Conservation (phyloP, 2,888 invertebrate species). For the Orthosia gothica region DNA sequence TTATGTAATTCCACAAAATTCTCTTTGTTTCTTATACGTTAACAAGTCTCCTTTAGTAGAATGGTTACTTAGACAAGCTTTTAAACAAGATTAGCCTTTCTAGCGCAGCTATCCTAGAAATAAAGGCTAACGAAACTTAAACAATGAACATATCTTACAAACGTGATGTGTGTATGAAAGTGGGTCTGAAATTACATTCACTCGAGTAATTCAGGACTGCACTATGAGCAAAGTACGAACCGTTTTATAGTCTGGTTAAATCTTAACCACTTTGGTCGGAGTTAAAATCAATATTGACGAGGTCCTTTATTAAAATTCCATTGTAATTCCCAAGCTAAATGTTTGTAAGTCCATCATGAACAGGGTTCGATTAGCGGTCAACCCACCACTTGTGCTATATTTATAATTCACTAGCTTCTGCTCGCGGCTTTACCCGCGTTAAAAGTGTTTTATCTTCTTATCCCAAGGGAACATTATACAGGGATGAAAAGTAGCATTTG, state of each 20-base stretch:
- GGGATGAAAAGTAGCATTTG: no score
- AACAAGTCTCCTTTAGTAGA: slow-evolving; percentile 13
- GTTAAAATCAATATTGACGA: slow-evolving; percentile 24
- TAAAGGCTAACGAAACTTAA: slow-evolving; percentile 36
- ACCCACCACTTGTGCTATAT: slow-evolving; percentile 28
- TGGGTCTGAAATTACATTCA: slow-evolving; percentile 24
- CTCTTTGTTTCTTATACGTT: background rate
- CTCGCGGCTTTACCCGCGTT: no score
- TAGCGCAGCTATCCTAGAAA: slow-evolving; percentile 28
- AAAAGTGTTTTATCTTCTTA: no score
- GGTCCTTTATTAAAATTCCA: slow-evolving; percentile 44
- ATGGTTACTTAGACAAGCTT: slow-evolving; percentile 21
- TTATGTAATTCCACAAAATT: background rate
- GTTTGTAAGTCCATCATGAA: slow-evolving; percentile 35
- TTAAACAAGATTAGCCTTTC: slow-evolving; percentile 38
- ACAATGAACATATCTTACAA: slow-evolving; percentile 19
- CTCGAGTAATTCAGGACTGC: background rate
- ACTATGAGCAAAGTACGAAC: background rate
- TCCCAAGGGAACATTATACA: no score
- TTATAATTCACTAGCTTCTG: slow-evolving; percentile 21
- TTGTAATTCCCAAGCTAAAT: slow-evolving; percentile 43
- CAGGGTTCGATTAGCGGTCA: slow-evolving; percentile 26
- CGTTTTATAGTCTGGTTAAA: slow-evolving; percentile 14
- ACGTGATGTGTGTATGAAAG: slow-evolving; percentile 40
- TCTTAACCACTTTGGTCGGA: background rate